phyloP scores from a whole-genome alignment of 2,113 vertebrate genomes.

The Sinocyclocheilus anophthalmus region DNA sequence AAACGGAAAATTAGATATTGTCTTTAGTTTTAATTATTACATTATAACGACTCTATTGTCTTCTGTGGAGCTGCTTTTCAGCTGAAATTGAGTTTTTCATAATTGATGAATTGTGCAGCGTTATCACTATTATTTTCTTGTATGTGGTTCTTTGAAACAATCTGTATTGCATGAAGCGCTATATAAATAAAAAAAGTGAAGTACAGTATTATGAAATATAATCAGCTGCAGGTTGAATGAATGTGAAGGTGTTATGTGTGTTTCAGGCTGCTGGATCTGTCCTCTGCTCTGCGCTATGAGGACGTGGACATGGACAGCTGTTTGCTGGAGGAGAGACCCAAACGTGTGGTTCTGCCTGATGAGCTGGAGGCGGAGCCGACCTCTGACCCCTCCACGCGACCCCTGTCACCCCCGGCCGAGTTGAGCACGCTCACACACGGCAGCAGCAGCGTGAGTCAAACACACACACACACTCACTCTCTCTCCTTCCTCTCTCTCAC shows the following conservation, averaged over 20 bases:
- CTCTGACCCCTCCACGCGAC: conserved; percentile 63
- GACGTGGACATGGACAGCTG: conserved; percentile 84
- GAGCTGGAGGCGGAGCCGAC: conserved; percentile 68
- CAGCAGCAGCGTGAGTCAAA: conserved; percentile 59
- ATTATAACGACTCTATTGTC: too few relatives aligned
- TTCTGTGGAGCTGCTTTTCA: too few relatives aligned
- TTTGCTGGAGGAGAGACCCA: conserved; percentile 74
- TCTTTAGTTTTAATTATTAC: too few relatives aligned
- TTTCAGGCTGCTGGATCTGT: conserved; percentile 86
- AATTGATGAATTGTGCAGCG: too few relatives aligned
- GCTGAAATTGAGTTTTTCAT: too few relatives aligned
- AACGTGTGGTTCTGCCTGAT: conserved; percentile 62
- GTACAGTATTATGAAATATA: background rate
- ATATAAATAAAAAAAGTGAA: too few relatives aligned
- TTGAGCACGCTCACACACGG: conserved; percentile 57
- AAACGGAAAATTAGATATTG: too few relatives aligned
- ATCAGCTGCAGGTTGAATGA: background rate
- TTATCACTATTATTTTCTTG: too few relatives aligned
- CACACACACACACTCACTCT: conserved; percentile 3
- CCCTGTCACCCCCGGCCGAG: conserved; percentile 58
- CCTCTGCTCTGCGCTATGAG: conserved; percentile 78
- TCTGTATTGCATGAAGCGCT: too few relatives aligned
- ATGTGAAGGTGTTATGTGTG: background rate
- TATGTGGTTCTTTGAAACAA: too few relatives aligned
- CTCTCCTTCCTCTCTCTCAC: background rate